phyloP scores from a whole-genome alignment of 1,140 invertebrate genomes.

The Pentalonia nigronervosa region DNA sequence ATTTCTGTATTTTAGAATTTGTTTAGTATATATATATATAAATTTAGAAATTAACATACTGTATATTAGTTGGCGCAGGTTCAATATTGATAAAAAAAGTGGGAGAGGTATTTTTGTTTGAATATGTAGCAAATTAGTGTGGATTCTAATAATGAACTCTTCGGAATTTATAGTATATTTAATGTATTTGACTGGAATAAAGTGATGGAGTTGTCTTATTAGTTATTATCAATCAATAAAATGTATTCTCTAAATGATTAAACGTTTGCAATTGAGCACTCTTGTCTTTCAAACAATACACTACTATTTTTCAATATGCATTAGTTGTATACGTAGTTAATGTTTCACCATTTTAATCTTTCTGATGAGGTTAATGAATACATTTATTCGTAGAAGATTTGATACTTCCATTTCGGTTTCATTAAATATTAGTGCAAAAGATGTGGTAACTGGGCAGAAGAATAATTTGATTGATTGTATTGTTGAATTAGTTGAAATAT shows the following conservation, averaged over 20 bases:
- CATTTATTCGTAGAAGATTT: background rate
- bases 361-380: background rate
- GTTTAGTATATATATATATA: background rate
- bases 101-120: constrained; percentile 62
- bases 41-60: constrained; percentile 61
- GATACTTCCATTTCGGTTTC: background rate
- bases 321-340: background rate
- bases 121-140: constrained; percentile 48
- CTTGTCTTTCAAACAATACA: too few relatives aligned
- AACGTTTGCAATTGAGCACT: too few relatives aligned
- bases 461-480: background rate
- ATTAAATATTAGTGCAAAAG: background rate
- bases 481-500: background rate
- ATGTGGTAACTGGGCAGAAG: background rate
- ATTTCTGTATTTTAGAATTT: constrained; percentile 61
- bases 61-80: constrained; percentile 62
- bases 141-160: background rate
- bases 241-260: constrained; percentile 59
- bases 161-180: constrained; percentile 45
- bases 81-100: constrained; percentile 62
- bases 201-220: constrained; percentile 60
- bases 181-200: constrained; percentile 60
- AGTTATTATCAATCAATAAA: constrained; percentile 62
- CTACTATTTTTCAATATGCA: background rate
- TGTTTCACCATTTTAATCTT: background rate